Evolutionary conservation across 2,113 vertebrate species (phyloP).

Genomic region (Columba livia): DNA sequence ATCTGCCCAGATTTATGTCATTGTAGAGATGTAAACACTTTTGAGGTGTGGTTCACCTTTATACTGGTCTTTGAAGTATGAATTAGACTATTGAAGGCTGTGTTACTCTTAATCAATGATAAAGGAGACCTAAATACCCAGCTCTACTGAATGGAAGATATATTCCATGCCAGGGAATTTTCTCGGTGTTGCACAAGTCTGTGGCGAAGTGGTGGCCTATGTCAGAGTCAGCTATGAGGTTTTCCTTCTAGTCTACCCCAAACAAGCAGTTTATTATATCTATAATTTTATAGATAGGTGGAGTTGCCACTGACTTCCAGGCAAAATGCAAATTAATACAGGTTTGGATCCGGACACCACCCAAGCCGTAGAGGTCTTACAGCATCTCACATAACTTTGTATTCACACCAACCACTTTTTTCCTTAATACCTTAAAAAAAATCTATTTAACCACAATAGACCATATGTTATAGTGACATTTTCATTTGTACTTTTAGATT

Average conservation of each 20-base stretch:
- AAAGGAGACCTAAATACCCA: neutral
- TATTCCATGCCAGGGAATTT: neutral
- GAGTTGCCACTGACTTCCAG: neutral
- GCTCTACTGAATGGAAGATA: neutral
- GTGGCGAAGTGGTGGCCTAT: neutral
- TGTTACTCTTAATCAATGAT: neutral
- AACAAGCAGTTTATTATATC: neutral
- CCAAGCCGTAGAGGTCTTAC: neutral
- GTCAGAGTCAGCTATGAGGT: neutral
- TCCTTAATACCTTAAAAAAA: neutral
- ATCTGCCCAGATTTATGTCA: neutral
- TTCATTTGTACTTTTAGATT: neutral
- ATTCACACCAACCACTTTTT: neutral
- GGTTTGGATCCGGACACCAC: neutral
- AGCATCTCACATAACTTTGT: neutral
- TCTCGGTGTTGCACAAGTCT: neutral
- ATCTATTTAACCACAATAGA: neutral
- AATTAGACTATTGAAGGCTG: neutral
- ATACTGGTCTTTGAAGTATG: neutral
- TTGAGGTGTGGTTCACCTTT: neutral
- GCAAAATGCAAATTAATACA: neutral
- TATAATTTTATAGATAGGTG: neutral
- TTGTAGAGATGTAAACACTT: neutral
- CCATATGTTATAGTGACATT: conserved; percentile 21
- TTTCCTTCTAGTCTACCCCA: neutral